Base-by-base conservation (phyloP, 2,888 invertebrate genomes). In the Aphidoletes aphidimyza region DNA sequence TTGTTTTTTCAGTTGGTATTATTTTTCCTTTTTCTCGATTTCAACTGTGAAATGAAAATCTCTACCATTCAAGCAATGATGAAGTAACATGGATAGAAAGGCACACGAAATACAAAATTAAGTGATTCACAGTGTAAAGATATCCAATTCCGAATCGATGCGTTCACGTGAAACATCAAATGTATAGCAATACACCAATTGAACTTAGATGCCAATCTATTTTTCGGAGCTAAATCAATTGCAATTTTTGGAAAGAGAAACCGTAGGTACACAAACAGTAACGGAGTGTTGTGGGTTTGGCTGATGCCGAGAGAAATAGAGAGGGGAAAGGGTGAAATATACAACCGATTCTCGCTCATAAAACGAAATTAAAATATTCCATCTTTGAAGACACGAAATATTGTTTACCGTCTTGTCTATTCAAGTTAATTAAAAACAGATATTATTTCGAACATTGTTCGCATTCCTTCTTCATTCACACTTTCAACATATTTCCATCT, bases 351-450 rank as follows among this genome's bases (percentile, higher is more conserved):
- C 22, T 54, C 54, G 9, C 54, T n/a, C n/a, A n/a, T n/a, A n/a
- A n/a, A 47, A 22, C 9, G 54, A 54, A 54, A 54, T 54, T 3
- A 54, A 54, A 54, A 22, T 11, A 54, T 54, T 54, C 22, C 22
- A 54, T 54, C 54, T 1, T 22, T 54, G 22, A 22, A 47, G 9
- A 54, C 1, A 22, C 9, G 54, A 22, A 22, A 54, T 54, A 54
- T 54, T 54, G 54, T 54, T 54, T 54, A 22, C 54, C 54, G 9
- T 54, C 54, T n/a, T 54, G 22, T 54, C 22, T 54, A 54, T 54
- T 54, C 54, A 54, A 54, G 22, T 54, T 54, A 54, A 54, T 54
- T 54, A 54, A 54, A 54, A 54, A 54, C 54, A 54, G 54, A 54
- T 22, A 54, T 54, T 9, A 22, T 54, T 6, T 5, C 54, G 5